Base-by-base conservation (phyloP, 2,797 vertebrate genomes). In the Macroramphosus scolopax region DNA sequence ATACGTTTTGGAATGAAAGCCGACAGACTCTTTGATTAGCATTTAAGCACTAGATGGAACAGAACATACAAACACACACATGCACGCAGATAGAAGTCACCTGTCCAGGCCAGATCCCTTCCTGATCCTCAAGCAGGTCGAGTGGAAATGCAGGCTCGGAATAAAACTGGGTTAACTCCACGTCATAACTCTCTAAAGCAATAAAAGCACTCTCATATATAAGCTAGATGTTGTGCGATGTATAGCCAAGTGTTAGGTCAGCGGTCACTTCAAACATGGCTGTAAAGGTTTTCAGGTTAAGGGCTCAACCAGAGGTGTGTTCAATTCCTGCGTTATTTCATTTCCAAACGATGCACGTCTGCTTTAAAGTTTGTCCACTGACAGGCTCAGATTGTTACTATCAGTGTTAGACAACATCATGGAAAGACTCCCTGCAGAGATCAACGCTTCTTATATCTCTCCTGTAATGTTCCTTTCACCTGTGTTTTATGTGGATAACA, bases 121-220 rank as follows among this genome's bases (percentile, higher is more conserved):
- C 30, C 44, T 14, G 45, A 69, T 57, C 61, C 49, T 45, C 51
- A 65, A 63, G 65, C 55, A 37, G 18, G 29, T 12, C 1, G 47
- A 78, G 54, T 68, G 51, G 63, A 73, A 81, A 68, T 63, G 71
- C 60, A 61, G 71, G 48, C 49, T 20, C 12, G 73, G 61, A 50
- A 25, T 20, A 3, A 57, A 74, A 62, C 73, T 30, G 29, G 80
- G 64, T 75, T 46, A 62, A 77, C 39, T 68, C 44, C 72, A 78
- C 73, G 63, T 63, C 61, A 79, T 37, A 82, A 80, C 80, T 64
- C 81, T 73, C 66, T 30, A 28, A 72, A 89, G 87, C 87, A 89
- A 89, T 87, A 87, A 85, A 8, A 65, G 51, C 75, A 77, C 83
- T 82, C 58, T 26, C 53, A 59, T 69, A 69, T 54, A 84, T 86